These are phyloP conservation scores for Hemaris fuciformis DNA, from an alignment of 2,888 invertebrate species.

Conservation along the genomic window DNA sequence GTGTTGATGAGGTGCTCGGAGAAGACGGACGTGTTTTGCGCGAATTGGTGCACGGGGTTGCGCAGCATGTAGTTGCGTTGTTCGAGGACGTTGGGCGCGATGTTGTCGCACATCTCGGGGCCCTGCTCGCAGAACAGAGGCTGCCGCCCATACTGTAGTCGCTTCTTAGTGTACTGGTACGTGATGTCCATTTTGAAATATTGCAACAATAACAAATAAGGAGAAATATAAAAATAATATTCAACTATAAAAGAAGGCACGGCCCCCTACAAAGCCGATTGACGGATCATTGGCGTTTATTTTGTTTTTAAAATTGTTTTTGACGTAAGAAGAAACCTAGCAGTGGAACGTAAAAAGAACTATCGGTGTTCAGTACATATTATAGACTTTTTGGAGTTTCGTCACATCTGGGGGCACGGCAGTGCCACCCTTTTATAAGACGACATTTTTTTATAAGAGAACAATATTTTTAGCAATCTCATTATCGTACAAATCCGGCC, in stretches of 20 bases:
- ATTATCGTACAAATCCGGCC: too few relatives aligned
- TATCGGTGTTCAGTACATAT: too few relatives aligned
- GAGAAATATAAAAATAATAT: background rate
- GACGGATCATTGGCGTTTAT: background rate
- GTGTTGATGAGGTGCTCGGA: slow-evolving; percentile 82
- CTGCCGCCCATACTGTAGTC: slow-evolving; percentile 71
- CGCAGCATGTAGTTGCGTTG: slow-evolving; percentile 63
- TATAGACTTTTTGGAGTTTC: too few relatives aligned
- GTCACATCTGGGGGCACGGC: too few relatives aligned
- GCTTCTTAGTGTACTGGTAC: slow-evolving; percentile 64
- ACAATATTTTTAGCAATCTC: too few relatives aligned
- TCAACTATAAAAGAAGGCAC: background rate
- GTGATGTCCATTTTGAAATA: slow-evolving; percentile 46
- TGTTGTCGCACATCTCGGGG: slow-evolving; percentile 52
- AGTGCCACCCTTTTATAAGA: too few relatives aligned
- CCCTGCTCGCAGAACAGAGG: slow-evolving; percentile 70
- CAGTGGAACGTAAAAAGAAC: too few relatives aligned
- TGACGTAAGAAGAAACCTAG: too few relatives aligned
- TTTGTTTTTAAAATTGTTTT: background rate
- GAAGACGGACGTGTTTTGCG: slow-evolving; percentile 65
- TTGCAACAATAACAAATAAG: background rate
- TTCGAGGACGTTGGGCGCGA: slow-evolving; percentile 46
- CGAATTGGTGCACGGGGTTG: slow-evolving; percentile 75
- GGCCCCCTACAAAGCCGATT: background rate
- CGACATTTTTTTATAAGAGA: too few relatives aligned